Conservation (phyloP, 2,888 invertebrate species). For the Glyphotaelius pellucidus region DNA sequence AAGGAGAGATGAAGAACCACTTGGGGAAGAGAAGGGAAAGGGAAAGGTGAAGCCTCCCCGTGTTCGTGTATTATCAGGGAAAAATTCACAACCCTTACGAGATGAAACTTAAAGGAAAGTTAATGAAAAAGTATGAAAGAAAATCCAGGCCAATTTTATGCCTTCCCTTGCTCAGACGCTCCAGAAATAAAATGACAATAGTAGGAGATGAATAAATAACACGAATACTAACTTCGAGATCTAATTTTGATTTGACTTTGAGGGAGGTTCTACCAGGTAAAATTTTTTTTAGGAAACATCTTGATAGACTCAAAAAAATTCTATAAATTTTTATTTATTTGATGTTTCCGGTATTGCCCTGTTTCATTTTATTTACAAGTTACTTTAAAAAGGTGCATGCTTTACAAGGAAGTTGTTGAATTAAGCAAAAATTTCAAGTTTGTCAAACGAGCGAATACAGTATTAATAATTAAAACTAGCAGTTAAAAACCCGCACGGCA, state of each 20-base stretch:
- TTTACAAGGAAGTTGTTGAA: no score
- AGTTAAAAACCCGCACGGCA: no score
- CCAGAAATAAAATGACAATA: not conserved
- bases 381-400: no score
- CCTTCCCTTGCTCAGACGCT: not conserved
- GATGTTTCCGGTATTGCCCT: no score
- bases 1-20: constrained; percentile 31
- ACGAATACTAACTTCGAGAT: not conserved
- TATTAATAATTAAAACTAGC: no score
- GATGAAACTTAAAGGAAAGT: constrained; percentile 29
- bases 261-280: not conserved
- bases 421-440: no score
- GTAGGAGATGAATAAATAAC: not conserved
- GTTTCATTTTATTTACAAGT: no score
- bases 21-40: not conserved
- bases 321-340: no score
- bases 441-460: no score
- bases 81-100: constrained; percentile 21
- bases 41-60: not conserved
- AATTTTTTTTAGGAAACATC: not conserved
- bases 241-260: not conserved
- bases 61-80: constrained; percentile 28
- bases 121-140: constrained; percentile 42
- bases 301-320: not conserved
- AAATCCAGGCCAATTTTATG: not conserved